Base-by-base conservation (phyloP, 2,797 vertebrate species). In the Rhodeus uyekii region DNA sequence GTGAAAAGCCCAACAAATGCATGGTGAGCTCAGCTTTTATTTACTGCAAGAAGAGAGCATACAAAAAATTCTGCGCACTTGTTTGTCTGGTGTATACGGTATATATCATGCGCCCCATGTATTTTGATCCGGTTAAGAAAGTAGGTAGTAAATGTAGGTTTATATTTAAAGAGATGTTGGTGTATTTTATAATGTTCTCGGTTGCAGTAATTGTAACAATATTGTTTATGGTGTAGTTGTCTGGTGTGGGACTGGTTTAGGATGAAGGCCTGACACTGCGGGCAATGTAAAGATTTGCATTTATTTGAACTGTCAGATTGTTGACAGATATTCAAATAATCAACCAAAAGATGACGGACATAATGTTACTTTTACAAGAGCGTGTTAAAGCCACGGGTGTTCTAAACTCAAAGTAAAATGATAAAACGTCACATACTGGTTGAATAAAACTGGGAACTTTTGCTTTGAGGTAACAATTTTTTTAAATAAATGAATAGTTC, bases 1-100 rank as follows among this genome's bases (percentile, higher is more conserved):
- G 97, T 72, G 97, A 98, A 88, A 98, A 98, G 92, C 97, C 97
- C 87, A 98, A 99, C 88, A 98, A 97, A 87, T 99, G 97, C 89
- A 98, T 98, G 97, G 97, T 99, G 92, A 98, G 97, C 95, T 69
- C 1, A 13, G 22, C 74, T 78, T 48, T 34, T 24, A 38, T 44
- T n/a, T n/a, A n/a, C 48, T 3, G 8, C 8, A 53, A 50, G 22
- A 44, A 44, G 13, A n/a, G n/a, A n/a, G 42, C 42, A 44, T 4
- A 44, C 1, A 44, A 44, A 42, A 2, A 10, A 4, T 44, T 44
- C 13, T 44, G 42, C n/a, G n/a, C n/a, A n/a, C 19, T 50, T 53
- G 48, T 53, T 53, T 22, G 8, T 53, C 8, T 53, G 19, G 8
- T 0, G 1, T 3, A 50, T 50, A 22, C 8, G 19, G 3, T 9